A percentile compares a stretch with the other conserved stretches of the same genome.
Conservation (phyloP, 2,113 vertebrate species). For the Syngnathus scovelli region DNA sequence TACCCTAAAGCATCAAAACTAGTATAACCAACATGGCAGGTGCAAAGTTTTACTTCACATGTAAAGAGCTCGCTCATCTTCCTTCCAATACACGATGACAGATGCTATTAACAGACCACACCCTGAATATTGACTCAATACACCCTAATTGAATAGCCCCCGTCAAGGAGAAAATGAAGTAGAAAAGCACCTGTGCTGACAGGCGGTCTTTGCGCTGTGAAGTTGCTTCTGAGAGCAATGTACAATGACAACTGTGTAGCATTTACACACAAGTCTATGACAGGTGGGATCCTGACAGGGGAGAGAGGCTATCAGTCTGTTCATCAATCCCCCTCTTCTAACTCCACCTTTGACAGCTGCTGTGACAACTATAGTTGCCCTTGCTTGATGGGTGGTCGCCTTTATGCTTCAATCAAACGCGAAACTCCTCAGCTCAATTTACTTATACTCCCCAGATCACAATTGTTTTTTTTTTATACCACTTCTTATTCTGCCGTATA, state of each 20-base stretch:
- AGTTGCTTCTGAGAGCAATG: conserved; percentile 43
- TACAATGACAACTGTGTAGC: conserved; percentile 38
- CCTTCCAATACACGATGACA: conserved; percentile 38
- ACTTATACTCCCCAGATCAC: conserved; percentile 25
- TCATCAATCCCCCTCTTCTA: conserved; percentile 69
- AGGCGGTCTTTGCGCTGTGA: conserved; percentile 41
- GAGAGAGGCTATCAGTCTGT: conserved; percentile 60
- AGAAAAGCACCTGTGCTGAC: conserved; percentile 32
- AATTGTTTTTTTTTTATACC: conserved; percentile 18
- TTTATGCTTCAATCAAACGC: conserved; percentile 54
- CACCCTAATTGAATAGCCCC: conserved; percentile 40
- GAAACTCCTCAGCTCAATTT: conserved; percentile 43
- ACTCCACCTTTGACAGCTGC: conserved; percentile 68
- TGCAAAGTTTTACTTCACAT: too few relatives aligned
- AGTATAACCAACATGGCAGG: too few relatives aligned
- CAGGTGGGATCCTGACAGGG: conserved; percentile 68
- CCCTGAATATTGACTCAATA: conserved; percentile 45
- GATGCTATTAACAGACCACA: conserved; percentile 36
- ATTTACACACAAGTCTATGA: conserved; percentile 42
- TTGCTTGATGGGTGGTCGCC: conserved; percentile 57
- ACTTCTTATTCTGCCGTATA: conserved; percentile 13
- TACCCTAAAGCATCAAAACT: background rate
- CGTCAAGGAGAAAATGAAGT: conserved; percentile 48
- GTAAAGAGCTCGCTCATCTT: conserved; percentile 7
- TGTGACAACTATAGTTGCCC: conserved; percentile 60